Conservation (phyloP, 2,797 vertebrate species). For the Karalla daura region DNA sequence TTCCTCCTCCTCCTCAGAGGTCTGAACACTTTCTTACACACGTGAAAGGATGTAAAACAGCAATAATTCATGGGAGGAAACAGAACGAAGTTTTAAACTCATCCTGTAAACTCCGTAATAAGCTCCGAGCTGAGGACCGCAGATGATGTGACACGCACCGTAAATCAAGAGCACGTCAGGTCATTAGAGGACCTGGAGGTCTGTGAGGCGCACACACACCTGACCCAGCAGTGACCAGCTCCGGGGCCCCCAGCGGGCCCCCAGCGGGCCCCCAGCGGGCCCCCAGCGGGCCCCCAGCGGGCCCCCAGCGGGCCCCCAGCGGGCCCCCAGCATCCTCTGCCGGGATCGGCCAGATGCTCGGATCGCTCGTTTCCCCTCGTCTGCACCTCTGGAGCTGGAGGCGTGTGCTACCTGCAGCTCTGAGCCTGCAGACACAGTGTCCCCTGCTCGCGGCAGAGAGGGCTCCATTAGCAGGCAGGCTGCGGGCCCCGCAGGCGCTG, state of each 20-base stretch:
- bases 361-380: conserved; percentile 68
- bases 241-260: conserved; percentile 51
- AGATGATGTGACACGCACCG: conserved; percentile 21
- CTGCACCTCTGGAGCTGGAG: conserved; percentile 56
- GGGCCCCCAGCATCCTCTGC: no score
- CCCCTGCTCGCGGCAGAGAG: conserved; percentile 74
- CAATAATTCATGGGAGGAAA: background rate
- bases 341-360: conserved; percentile 79
- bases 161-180: conserved; percentile 24
- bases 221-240: conserved; percentile 67
- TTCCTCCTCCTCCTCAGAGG: no score
- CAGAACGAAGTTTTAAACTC: background rate
- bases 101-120: background rate
- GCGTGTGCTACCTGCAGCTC: conserved; percentile 68
- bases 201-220: conserved; percentile 44
- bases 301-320: no score
- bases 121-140: conserved; percentile 12
- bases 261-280: no score
- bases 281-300: no score
- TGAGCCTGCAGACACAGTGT: conserved; percentile 79
- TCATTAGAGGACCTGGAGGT: background rate
- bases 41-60: no score
- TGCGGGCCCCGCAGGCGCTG: conserved; percentile 59
- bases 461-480: conserved; percentile 74
- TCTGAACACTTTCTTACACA: background rate